Conservation (phyloP, 2,113 vertebrate genomes). For the Baryphthengus martii region DNA sequence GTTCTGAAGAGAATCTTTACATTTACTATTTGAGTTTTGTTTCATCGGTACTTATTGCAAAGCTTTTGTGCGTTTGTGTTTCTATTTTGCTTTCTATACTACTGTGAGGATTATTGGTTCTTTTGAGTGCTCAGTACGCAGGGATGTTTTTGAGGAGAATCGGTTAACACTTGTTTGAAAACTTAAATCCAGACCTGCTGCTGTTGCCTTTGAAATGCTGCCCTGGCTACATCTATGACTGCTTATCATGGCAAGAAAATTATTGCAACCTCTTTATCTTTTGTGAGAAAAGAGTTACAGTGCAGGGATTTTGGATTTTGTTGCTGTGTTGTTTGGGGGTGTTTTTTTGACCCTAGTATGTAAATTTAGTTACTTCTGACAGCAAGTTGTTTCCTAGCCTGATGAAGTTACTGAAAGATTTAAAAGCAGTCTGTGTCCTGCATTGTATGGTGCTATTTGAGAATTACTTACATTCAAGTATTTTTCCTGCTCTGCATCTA, state of each 20-base stretch:
- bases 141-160: not conserved
- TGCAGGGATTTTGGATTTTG: not conserved
- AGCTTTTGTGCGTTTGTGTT: not conserved
- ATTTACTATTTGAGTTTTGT: not conserved
- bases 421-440: not conserved
- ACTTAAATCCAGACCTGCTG: not conserved
- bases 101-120: not conserved
- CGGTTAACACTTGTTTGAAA: not conserved
- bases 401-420: not conserved
- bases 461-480: not conserved
- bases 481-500: not conserved
- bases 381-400: not conserved
- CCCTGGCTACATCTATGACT: not conserved
- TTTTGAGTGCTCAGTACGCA: not conserved
- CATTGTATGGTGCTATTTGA: not conserved
- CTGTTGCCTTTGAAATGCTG: not conserved
- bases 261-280: not conserved
- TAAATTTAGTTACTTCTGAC: not conserved
- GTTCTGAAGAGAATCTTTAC: not conserved
- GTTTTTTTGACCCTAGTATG: not conserved
- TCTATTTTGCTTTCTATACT: not conserved
- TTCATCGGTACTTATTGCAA: not conserved
- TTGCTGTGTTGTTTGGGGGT: not conserved
- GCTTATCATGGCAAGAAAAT: not conserved
- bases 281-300: not conserved